Base-by-base conservation (phyloP, 2,888 invertebrate genomes). In the Leucoma salicis region DNA sequence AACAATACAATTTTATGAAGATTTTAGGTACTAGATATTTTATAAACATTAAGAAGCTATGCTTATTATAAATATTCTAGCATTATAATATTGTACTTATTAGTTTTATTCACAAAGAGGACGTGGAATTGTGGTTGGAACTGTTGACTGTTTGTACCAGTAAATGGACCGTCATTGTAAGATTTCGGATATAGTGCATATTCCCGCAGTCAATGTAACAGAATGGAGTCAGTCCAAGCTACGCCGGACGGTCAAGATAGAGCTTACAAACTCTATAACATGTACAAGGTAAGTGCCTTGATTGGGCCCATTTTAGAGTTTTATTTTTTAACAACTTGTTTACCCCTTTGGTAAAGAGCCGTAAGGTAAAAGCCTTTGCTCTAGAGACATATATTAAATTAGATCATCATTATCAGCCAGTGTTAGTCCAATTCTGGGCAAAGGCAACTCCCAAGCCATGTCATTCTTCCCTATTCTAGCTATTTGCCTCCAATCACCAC, bases 181-280 rank as follows among this genome's bases (percentile, higher is more conserved):
- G 37, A 42, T 42, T 57, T 61, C 42, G 53, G 54, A 53, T 55
- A 57, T 56, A 62, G 63, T 70, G 66, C 42, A 44, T 35, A 46
- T 71, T 63, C 56, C 56, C 46, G 56, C 63, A 63, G 53, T 63
- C 65, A 54, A 72, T 71, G 67, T 64, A 62, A 65, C 69, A 73
- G 69, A 65, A 88, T 87, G 87, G 85, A 85, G 66, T 74, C 79
- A 39, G 60, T 77, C 46, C 85, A 77, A 59, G 66, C 76, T 49
- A 55, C 74, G 48, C 61, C 77, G 57, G 81, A 78, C 46, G 80
- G 80, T 49, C 84, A 81, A 53, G 85, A 82, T 49, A 77, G 82
- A 66, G 71, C 74, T 39, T 88, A 87, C 70, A 88, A 86, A 68
- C 70, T 82, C 53, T 88, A 84, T 62, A 78, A 68, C 50, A 80